Evolutionary conservation across 2,888 invertebrate species (phyloP).

Genomic region (Ethmia dodecea): DNA sequence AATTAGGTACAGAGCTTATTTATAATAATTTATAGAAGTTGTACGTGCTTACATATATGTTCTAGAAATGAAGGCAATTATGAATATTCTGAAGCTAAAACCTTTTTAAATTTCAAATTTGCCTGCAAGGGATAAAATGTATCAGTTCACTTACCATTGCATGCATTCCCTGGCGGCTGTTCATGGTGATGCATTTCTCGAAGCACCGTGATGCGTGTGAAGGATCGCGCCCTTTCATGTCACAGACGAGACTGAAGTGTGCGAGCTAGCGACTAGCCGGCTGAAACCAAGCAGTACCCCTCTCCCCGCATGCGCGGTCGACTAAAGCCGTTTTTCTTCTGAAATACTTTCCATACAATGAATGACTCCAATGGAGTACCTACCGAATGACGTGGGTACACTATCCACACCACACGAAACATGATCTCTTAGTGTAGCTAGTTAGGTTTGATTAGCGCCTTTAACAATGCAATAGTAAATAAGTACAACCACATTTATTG

Average conservation of each 20-base stretch:
- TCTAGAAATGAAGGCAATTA: too few relatives aligned
- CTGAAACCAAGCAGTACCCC: conserved; percentile 53
- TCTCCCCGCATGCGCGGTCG: conserved; percentile 47
- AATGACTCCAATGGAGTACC: conserved; percentile 37
- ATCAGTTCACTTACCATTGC: conserved; percentile 73
- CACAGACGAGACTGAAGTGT: conserved; percentile 73
- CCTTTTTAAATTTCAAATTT: too few relatives aligned
- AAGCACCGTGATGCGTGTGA: conserved; percentile 76
- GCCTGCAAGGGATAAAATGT: too few relatives aligned
- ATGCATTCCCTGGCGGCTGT: conserved; percentile 79
- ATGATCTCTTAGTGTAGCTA: too few relatives aligned
- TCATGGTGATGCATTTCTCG: conserved; percentile 85
- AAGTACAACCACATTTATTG: too few relatives aligned
- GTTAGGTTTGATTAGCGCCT: too few relatives aligned
- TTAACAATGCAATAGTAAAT: too few relatives aligned
- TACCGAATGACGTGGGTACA: conserved; percentile 21
- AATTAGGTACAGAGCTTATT: too few relatives aligned
- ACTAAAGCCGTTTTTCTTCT: conserved; percentile 23
- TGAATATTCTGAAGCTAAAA: too few relatives aligned
- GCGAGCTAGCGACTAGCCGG: conserved; percentile 43
- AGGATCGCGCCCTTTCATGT: conserved; percentile 77
- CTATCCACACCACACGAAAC: too few relatives aligned
- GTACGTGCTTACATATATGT: too few relatives aligned
- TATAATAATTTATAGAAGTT: too few relatives aligned
- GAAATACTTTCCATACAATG: conserved; percentile 17